Evolutionary conservation across 35 echinoderm and acorn worm species (phyloP), one percentile per base, ranked within the genome.

Genomic region (Strongylocentrotus purpuratus): DNA sequence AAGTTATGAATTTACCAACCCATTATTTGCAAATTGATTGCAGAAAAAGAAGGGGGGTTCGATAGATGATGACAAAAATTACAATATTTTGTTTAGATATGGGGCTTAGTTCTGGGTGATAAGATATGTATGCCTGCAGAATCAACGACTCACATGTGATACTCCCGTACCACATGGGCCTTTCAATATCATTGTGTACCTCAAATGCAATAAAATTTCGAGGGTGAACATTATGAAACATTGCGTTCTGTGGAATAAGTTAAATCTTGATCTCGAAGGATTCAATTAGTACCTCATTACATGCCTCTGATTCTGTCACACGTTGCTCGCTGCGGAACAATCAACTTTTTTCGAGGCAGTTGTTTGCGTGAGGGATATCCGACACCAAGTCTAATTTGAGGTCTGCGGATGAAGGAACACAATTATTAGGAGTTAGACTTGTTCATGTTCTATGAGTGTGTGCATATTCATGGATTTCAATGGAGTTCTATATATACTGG

Each of bases 211-310:
- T 25, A n/a, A 71, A 78, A 78, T 78, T 78, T 7, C 4, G 50
- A 55, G 50, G 15, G 50, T 55, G 20, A 78, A 78, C 65, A 78
- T 78, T 22, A 78, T 78, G 4, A 22, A 78, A 78, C 65, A 78
- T 78, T 78, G 65, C 20, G 65, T 28, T 28, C 25, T n/a, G 28
- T n/a, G 28, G 65, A 78, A 78, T 22, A n/a, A 8, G 22, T n/a
- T 78, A n/a, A 78, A n/a, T 22, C 65, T 78, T 78, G 28, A 78
- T 78, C 65, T 78, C 28, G 20, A n/a, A 78, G 65, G 15, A 78
- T 78, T 78, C 65, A 28, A 22, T 78, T 78, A 78, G n/a, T 78
- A 78, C 65, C 65, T 78, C 65, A 78, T 78, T 78, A 78, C 65
- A 78, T 78, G 65, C 65, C 28, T 22, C 25, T 78, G 22, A 78